Evolutionary conservation across 2,797 vertebrate genomes (phyloP), one percentile per base, ranked within the genome.

Genomic region (Graptemys geographica): DNA sequence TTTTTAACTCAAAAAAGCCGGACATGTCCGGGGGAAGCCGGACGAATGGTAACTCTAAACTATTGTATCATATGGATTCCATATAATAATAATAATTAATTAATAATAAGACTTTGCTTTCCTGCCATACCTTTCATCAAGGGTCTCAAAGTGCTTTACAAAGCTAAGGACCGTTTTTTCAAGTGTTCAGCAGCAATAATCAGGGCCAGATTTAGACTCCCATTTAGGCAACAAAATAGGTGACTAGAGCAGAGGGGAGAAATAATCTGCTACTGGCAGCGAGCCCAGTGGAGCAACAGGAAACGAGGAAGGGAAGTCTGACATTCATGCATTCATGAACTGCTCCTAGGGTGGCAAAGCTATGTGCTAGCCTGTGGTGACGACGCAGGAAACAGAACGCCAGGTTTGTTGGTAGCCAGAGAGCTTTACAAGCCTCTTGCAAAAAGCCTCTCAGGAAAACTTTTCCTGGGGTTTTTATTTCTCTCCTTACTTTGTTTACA

Each of bases 271-370:
- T 37, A 10, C 8, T 94, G 79, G 6, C 2, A 2, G 0, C 21
- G 23, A 90, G 57, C 12, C 19, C 3, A 52, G 81, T 49, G 33
- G 2, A 92, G 53, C 18, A 81, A 87, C 79, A 90, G 87, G 33
- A 27, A 62, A 85, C 21, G 10, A 84, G 85, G 31, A 0, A 0
- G 19, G 27, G 72, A 82, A 57, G 25, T 27, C 0, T 41, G 44
- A 12, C 55, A 15, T 37, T 86, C 88, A 18, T 8, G 27, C 72
- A 51, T 27, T 57, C 25, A 57, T 11, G 90, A 31, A 23, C 65
- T 85, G 62, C 84, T 90, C 23, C 88, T 78, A 78, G 57, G 25
- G 51, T 95, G 83, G n/a, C 89, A 87, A 81, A 81, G 79, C 28
- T 94, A 53, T 2, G 3, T 15, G 10, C 27, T 93, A 52, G n/a